Conservation (phyloP, 1,140 invertebrate genomes). For the Pectinophora gossypiella region DNA sequence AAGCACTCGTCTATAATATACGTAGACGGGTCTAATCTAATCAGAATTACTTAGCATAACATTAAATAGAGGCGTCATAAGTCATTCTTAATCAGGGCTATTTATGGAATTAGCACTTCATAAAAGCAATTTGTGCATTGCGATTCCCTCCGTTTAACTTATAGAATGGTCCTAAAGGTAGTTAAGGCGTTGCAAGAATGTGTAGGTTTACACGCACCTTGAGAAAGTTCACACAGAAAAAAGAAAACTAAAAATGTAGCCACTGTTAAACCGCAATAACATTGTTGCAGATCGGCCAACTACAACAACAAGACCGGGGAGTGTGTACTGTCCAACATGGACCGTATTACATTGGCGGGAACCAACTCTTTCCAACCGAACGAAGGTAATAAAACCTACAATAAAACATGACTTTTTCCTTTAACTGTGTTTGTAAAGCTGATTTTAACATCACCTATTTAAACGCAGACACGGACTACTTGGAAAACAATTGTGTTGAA, state of each 20-base stretch:
- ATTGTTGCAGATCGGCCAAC: conserved; percentile 89
- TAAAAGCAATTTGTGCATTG: no score
- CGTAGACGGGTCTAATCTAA: no score
- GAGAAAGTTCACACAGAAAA: conserved; percentile 59
- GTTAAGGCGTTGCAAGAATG: background rate
- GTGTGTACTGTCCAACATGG: conserved; percentile 93
- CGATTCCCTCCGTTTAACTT: no score
- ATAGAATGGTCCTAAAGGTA: no score
- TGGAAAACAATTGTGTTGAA: conserved; percentile 93
- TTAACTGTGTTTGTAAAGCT: background rate
- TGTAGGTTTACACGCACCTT: no score
- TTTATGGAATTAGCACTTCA: no score
- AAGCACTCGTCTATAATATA: no score
- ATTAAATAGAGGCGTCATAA: no score
- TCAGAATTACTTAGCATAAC: no score
- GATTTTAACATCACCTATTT: conserved; percentile 2
- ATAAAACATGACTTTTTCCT: background rate
- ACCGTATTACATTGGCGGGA: conserved; percentile 89
- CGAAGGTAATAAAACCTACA: conserved; percentile 68
- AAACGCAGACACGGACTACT: conserved; percentile 81
- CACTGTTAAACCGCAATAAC: conserved; percentile 43
- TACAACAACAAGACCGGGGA: conserved; percentile 90
- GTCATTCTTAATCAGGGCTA: no score
- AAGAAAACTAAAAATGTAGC: conserved; percentile 32
- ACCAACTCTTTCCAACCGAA: conserved; percentile 83